Evolutionary conservation across 2,888 invertebrate genomes (phyloP).

Genomic region (Acleris sparsana): DNA sequence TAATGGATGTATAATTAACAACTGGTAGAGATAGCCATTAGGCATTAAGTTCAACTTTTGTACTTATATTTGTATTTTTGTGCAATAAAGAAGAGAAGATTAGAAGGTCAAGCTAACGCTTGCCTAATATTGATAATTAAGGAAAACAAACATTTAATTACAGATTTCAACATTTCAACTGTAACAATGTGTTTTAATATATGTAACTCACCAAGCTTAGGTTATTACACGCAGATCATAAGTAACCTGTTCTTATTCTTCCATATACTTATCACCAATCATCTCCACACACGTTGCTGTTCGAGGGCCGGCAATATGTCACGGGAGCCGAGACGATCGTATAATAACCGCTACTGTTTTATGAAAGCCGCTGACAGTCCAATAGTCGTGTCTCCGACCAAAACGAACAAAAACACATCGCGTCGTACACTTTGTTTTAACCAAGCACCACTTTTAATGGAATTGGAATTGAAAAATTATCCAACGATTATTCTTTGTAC

Average conservation of each 20-base stretch:
- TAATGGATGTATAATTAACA: too few relatives aligned
- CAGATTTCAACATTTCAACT: too few relatives aligned
- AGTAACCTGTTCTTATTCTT: background rate
- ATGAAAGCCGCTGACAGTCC: conserved; percentile 67
- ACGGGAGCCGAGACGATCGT: conserved; percentile 51
- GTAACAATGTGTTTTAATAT: too few relatives aligned
- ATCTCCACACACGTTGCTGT: conserved; percentile 42
- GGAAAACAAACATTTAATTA: too few relatives aligned
- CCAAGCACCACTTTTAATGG: conserved; percentile 15
- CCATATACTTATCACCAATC: background rate
- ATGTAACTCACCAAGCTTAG: too few relatives aligned
- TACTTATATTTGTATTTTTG: too few relatives aligned
- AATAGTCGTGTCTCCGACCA: conserved; percentile 57
- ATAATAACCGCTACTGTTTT: conserved; percentile 63
- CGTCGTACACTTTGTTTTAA: conserved; percentile 34
- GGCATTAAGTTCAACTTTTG: too few relatives aligned
- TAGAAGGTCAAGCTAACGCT: too few relatives aligned
- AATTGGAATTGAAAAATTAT: conserved; percentile 28
- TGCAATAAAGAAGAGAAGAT: too few relatives aligned
- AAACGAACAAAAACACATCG: conserved; percentile 43
- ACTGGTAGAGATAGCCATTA: too few relatives aligned
- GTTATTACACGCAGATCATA: too few relatives aligned
- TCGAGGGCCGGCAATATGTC: conserved; percentile 51
- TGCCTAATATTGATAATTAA: too few relatives aligned
- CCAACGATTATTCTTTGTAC: conserved; percentile 10